These are phyloP conservation scores for Penaeus monodon DNA, from an alignment of 2,888 invertebrate species.

Conservation along the genomic window DNA sequence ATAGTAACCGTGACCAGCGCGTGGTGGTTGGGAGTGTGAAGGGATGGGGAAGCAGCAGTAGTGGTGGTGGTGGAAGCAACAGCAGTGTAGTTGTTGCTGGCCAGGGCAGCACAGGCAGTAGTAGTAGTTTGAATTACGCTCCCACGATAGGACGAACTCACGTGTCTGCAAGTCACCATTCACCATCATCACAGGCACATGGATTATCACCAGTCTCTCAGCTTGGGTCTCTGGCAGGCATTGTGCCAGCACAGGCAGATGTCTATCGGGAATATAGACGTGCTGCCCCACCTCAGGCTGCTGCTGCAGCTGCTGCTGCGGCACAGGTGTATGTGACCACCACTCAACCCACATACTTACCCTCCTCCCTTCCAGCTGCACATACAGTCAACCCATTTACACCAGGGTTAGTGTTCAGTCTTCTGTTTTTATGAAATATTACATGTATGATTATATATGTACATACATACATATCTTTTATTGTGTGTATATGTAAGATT, in stretches of 20 bases:
- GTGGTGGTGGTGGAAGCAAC: slow-evolving; percentile 24
- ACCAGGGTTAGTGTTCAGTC: slow-evolving; percentile 53
- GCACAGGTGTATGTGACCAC: slow-evolving; percentile 62
- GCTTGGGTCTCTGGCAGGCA: slow-evolving; percentile 53
- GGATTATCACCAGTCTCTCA: slow-evolving; percentile 60
- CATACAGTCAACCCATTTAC: slow-evolving; percentile 62
- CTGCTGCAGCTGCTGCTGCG: slow-evolving; percentile 59
- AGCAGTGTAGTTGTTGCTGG: slow-evolving; percentile 50
- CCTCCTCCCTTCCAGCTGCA: slow-evolving; percentile 54
- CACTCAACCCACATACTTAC: slow-evolving; percentile 62
- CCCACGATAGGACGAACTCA: slow-evolving; percentile 49
- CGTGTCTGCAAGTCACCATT: slow-evolving; percentile 51
- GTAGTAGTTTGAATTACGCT: slow-evolving; percentile 47
- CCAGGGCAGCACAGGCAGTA: slow-evolving; percentile 50
- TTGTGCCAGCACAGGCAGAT: slow-evolving; percentile 62
- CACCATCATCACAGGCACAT: slow-evolving; percentile 46
- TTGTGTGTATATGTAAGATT: too few species aligned
- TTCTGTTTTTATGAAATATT: background rate
- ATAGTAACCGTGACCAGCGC: slow-evolving; percentile 73
- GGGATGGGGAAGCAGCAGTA: slow-evolving; percentile 52
- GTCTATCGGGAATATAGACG: slow-evolving; percentile 64
- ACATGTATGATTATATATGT: too few species aligned
- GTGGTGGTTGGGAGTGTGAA: slow-evolving; percentile 64
- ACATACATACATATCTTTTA: too few species aligned
- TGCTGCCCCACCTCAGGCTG: slow-evolving; percentile 52